Conservation (phyloP, 2,888 invertebrate species). For the Ommatoiulus sabulosus region DNA sequence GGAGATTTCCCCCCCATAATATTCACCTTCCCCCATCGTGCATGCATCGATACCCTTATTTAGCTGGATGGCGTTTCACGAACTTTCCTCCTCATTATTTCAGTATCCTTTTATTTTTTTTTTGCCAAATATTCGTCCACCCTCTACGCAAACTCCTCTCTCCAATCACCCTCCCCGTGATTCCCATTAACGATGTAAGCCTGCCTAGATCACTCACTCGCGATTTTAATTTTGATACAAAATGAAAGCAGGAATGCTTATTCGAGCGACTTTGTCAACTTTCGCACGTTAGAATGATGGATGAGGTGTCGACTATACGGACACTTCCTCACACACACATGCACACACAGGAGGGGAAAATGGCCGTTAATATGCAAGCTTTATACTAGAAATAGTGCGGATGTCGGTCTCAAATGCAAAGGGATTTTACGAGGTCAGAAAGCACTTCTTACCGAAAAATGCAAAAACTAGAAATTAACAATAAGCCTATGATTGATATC, state of each 20-base stretch:
- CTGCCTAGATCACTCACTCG: slow-evolving; percentile 48
- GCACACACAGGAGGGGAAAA: slow-evolving; percentile 9
- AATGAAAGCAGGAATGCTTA: slow-evolving; percentile 47
- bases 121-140: not conserved
- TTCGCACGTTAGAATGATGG: slow-evolving; percentile 47
- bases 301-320: slow-evolving; percentile 48
- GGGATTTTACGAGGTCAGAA: slow-evolving; percentile 7
- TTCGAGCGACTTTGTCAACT: slow-evolving; percentile 48
- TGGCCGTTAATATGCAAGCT: not conserved
- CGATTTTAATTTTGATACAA: slow-evolving; percentile 48
- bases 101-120: not conserved
- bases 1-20: not conserved
- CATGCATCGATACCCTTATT: not conserved
- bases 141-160: not conserved
- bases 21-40: not conserved
- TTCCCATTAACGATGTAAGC: slow-evolving; percentile 45
- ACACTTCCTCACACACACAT: slow-evolving; percentile 6
- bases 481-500: not conserved
- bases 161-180: not conserved
- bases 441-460: not conserved
- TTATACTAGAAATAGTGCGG: not conserved
- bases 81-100: slow-evolving; percentile 28
- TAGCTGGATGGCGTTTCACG: not conserved
- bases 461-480: not conserved
- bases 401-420: too few species aligned